A percentile compares a stretch with the other conserved stretches of the same genome.
phyloP scores from a whole-genome alignment of 2,113 vertebrate species.

The Bos javanicus region DNA sequence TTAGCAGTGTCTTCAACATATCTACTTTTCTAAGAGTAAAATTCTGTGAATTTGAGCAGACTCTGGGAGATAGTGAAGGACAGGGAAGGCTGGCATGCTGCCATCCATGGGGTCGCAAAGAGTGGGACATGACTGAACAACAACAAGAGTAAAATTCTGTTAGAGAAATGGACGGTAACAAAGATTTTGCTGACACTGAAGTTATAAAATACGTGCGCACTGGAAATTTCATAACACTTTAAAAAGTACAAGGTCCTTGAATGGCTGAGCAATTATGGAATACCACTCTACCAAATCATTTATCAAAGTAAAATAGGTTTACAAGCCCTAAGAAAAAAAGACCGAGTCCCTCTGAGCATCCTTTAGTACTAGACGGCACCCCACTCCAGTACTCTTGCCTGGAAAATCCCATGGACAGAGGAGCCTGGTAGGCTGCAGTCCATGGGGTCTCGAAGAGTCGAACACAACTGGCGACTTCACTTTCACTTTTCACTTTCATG shows the following conservation, averaged over 20 bases:
- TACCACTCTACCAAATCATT: background rate
- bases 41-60: background rate
- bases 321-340: background rate
- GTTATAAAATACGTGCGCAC: background rate
- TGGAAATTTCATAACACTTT: background rate
- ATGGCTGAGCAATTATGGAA: background rate
- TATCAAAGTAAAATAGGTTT: conserved; percentile 23
- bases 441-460: too few relatives aligned
- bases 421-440: too few relatives aligned
- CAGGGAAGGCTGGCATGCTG: background rate
- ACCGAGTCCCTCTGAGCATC: background rate
- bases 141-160: background rate
- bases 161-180: background rate
- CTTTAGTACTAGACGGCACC: background rate
- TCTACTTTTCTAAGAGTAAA: background rate
- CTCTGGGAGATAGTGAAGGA: background rate
- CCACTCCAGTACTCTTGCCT: too few relatives aligned
- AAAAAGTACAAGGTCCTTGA: background rate
- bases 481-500: too few relatives aligned
- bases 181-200: conserved; percentile 9
- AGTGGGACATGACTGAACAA: background rate
- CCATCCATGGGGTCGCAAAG: background rate
- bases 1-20: conserved; percentile 21
- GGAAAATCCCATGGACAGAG: too few relatives aligned
- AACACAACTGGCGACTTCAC: too few relatives aligned